These are phyloP conservation scores for Microctonus brassicae DNA, from an alignment of 2,888 invertebrate genomes.

Conservation along the genomic window DNA sequence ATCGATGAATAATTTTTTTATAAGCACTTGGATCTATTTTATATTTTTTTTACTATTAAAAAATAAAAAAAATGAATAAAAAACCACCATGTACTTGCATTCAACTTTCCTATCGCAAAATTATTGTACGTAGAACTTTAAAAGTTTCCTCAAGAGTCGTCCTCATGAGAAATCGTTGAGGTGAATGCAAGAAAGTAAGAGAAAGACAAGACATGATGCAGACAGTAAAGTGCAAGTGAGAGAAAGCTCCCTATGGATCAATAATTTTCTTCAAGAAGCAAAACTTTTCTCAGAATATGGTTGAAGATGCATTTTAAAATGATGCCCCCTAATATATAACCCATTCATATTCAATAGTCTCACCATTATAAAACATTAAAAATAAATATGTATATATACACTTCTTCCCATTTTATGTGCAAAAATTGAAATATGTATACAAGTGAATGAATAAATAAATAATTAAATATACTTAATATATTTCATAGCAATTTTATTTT, in stretches of 20 bases:
- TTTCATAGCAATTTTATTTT: too few species aligned
- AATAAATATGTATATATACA: background rate
- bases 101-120: constrained; percentile 14
- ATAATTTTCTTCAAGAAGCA: constrained; percentile 25
- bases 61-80: too few species aligned
- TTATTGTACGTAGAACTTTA: constrained; percentile 14
- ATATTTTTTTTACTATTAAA: too few species aligned
- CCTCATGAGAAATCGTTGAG: constrained; percentile 34
- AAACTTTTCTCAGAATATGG: constrained; percentile 26
- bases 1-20: too few species aligned
- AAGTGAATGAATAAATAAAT: too few species aligned
- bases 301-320: constrained; percentile 28
- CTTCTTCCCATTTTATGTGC: too few species aligned
- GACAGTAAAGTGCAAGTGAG: background rate
- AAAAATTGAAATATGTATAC: too few species aligned
- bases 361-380: background rate
- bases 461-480: too few species aligned
- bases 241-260: constrained; percentile 28
- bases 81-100: constrained; percentile 11
- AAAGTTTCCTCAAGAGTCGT: constrained; percentile 21
- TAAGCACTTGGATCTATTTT: background rate
- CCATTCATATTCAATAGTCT: background rate
- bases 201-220: background rate
- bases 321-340: background rate
- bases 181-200: background rate